These are phyloP conservation scores for Linyphia triangularis DNA, from an alignment of 2,888 invertebrate species.

Conservation along the genomic window DNA sequence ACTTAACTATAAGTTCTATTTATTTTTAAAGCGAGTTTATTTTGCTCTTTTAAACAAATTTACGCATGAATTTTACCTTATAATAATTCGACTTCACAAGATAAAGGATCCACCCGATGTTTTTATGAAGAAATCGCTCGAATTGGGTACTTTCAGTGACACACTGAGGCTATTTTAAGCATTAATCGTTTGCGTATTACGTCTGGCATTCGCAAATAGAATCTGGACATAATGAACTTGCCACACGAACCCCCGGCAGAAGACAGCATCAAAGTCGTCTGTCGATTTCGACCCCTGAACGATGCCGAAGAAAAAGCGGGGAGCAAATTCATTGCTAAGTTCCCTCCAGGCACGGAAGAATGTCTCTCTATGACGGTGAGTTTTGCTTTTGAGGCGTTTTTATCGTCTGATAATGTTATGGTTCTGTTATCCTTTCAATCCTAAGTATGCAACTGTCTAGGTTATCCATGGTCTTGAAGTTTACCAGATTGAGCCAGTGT, in stretches of 20 bases:
- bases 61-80: neutral
- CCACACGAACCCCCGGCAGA: conserved; percentile 76
- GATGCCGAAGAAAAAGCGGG: conserved; percentile 99
- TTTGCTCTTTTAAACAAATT: neutral
- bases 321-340: conserved; percentile 98
- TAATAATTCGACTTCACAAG: neutral
- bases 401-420: neutral
- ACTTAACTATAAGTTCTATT: no score
- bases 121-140: neutral
- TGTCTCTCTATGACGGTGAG: conserved; percentile 96
- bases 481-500: neutral
- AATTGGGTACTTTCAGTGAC: neutral
- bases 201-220: neutral
- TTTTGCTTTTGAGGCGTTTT: no score
- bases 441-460: neutral
- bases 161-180: neutral
- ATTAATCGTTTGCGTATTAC: no score
- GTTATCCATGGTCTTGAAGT: neutral
- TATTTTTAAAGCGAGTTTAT: no score
- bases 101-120: neutral
- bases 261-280: conserved; percentile 90
- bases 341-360: conserved; percentile 95
- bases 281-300: conserved; percentile 99
- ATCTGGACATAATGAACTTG: conserved; percentile 25
- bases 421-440: neutral